Evolutionary conservation across 2,797 vertebrate species (phyloP), one percentile per base, ranked within the genome.

Genomic region (Acomys russatus): DNA sequence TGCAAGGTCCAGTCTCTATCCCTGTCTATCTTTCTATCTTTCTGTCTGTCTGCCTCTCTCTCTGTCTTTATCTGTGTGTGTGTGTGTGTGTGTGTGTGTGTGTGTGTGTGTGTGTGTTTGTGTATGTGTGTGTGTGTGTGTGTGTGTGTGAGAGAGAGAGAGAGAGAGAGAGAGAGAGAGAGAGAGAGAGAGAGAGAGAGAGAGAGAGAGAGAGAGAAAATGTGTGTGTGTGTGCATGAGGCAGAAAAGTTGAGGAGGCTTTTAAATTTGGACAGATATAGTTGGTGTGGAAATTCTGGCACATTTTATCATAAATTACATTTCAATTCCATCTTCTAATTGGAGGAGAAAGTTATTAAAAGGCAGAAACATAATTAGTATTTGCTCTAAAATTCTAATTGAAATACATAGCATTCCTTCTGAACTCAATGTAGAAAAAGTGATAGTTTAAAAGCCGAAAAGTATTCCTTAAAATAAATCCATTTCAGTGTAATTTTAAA

Each of bases 361-460:
- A 88, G 74, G n/a, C 68, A 54, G 4, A 96, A 90, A 76, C 4
- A 49, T 28, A 94, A 86, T 94, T 90, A 86, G 22, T 44, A 84
- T 96, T 96, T 94, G 28, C 54, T 96, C 71, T 93, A 94, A 95
- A 96, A 88, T 76, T n/a, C 70, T 92, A 96, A 94, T 49, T 88
- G 20, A 77, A 54, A 95, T 92, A 93, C 51, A 61, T 14, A 92
- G 90, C 33, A 91, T 94, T 96, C 35, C 71, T 95, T 91, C 64
- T 93, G 22, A 96, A 70, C 30, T 97, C 88, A 92, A 93, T 90
- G 33, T 92, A 80, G 76, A 94, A 97, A 94, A 94, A n/a, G 17
- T 66, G 87, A 91, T 77, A 82, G 54, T 85, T 90, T 70, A 96
- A 96, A 95, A 94, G 28, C 66, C 38, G 91, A 88, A 97, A 97